phyloP scores from a whole-genome alignment of 2,888 invertebrate genomes.

The Gymnocheta viridis region DNA sequence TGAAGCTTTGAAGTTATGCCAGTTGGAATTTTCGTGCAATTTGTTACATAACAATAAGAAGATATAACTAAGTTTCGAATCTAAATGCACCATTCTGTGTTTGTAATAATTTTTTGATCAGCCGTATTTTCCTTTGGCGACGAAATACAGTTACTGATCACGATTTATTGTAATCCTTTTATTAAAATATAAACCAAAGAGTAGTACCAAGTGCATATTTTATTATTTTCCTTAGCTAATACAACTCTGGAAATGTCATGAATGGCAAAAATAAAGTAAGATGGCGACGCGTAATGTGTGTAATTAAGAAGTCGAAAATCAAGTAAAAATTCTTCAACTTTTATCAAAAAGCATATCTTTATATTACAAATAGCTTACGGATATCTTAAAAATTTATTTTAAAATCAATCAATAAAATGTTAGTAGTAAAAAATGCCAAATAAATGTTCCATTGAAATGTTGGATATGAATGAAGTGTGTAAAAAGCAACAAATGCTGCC shows the following conservation, averaged over 20 bases:
- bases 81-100: too few relatives aligned
- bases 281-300: slow-evolving; percentile 73
- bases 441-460: slow-evolving; percentile 20
- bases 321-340: slow-evolving; percentile 53
- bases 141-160: too few relatives aligned
- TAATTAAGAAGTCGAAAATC: slow-evolving; percentile 76
- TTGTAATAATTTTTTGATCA: too few relatives aligned
- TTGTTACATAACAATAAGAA: too few relatives aligned
- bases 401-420: slow-evolving; percentile 20
- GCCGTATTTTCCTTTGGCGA: too few relatives aligned
- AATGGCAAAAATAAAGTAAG: slow-evolving; percentile 53
- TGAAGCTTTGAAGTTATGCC: too few relatives aligned
- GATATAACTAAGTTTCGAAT: too few relatives aligned
- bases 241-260: slow-evolving; percentile 63
- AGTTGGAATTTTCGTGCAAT: too few relatives aligned
- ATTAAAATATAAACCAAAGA: background rate
- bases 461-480: slow-evolving; percentile 8
- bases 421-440: background rate
- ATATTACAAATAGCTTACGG: slow-evolving; percentile 28
- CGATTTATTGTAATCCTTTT: too few relatives aligned
- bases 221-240: background rate
- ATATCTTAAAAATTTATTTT: slow-evolving; percentile 11
- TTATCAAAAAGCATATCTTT: slow-evolving; percentile 22
- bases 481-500: slow-evolving; percentile 49
- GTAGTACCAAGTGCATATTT: slow-evolving; percentile 22